These are phyloP conservation scores for Hyperoplus lanceolatus DNA, from an alignment of 2,797 vertebrate species.

Conservation along the genomic window DNA sequence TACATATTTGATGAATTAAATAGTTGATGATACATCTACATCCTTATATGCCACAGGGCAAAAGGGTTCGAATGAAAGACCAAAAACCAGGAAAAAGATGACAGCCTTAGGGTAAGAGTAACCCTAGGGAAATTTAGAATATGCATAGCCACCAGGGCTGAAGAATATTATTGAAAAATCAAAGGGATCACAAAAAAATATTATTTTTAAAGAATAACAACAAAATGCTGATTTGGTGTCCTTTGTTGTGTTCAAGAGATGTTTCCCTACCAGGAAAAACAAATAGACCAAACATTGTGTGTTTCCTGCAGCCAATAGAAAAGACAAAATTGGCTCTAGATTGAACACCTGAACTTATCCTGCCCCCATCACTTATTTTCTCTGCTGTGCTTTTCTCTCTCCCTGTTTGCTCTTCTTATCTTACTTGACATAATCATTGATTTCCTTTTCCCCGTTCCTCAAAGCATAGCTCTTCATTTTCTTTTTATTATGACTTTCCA, in stretches of 20 bases:
- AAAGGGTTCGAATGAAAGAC: neutral
- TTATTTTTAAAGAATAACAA: too few species aligned
- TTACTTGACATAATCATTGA: constrained; percentile 4
- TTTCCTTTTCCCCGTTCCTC: constrained; percentile 3
- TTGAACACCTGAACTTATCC: constrained; percentile 25
- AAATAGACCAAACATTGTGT: neutral
- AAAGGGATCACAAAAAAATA: too few species aligned
- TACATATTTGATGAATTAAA: neutral
- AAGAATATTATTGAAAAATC: neutral
- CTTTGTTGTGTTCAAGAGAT: constrained; percentile 8
- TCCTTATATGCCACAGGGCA: neutral
- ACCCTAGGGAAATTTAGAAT: neutral
- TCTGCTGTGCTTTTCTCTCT: neutral
- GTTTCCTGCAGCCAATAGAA: constrained; percentile 8
- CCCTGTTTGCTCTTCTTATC: neutral
- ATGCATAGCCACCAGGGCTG: too few species aligned
- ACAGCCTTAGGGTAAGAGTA: neutral
- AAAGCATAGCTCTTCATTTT: neutral
- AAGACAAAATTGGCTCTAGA: neutral
- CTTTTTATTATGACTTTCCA: neutral
- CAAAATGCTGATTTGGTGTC: too few species aligned
- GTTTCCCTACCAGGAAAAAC: neutral
- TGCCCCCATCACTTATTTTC: neutral
- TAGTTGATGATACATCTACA: neutral
- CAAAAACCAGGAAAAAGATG: too few species aligned